Evolutionary conservation across 2,113 vertebrate species (phyloP), one percentile per base, ranked within the genome.

Genomic region (Ia io): DNA sequence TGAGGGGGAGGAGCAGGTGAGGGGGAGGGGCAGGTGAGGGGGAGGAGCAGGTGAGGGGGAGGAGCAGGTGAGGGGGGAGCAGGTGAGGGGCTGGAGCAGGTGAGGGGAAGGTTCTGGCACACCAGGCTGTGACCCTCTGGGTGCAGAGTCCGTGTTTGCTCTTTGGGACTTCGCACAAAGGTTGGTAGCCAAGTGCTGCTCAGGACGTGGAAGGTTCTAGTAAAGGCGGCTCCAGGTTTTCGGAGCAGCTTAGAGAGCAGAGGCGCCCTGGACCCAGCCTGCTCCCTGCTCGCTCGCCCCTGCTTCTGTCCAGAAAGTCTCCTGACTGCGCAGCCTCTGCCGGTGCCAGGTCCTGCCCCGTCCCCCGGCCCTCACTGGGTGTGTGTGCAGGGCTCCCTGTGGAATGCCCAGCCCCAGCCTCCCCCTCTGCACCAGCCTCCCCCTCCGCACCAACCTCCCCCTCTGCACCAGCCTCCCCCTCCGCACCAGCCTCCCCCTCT

Each of bases 321-420:
- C 49, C 73, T 3, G 40, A 13, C 51, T 16, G 30, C 20, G 23
- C 11, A 14, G n/a, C 35, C 2, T 35, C 18, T 0, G 37, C n/a
- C 2, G 10, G 1, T 1, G 22, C 53, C 40, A 4, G 90, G 37
- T 25, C 6, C 47, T 1, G 7, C 35, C 82, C 76, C 42, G 3
- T 17, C 1, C 37, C 13, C 9, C 9, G 6, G 4, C 7, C 71
- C 37, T 17, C 2, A 3, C 20, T 0, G 13, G 8, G 23, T 23
- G 7, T 17, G 51, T 47, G 79, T 5, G 59, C 67, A 22, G 32
- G 37, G 23, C 44, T n/a, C 25, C 10, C 22, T 3, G 3, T 0
- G 1, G 20, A 23, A 25, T 0, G 0, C 23, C 30, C 10, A 9
- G 28, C 67, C 44, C 6, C 20, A 56, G 1, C 5, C 18, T 14